Evolutionary conservation across 1,140 invertebrate species (phyloP).

Genomic region (Notospermus geniculatus): DNA sequence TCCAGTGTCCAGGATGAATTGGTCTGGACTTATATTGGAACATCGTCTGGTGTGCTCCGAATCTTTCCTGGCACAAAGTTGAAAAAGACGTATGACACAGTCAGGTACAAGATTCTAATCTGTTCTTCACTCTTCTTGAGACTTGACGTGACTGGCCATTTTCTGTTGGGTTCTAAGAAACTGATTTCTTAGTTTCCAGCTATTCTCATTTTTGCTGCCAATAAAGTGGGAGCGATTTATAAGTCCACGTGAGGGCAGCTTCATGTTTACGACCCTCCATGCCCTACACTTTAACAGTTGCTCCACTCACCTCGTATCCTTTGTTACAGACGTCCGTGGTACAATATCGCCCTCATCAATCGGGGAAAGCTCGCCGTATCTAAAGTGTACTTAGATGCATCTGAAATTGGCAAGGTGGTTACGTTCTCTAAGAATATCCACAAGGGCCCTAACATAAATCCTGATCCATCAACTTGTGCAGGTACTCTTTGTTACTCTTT

Average conservation of each 20-base stretch:
- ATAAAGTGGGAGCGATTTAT: too few relatives aligned
- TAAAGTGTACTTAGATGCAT: background rate
- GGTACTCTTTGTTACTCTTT: background rate
- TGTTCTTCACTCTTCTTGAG: too few relatives aligned
- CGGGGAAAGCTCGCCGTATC: background rate
- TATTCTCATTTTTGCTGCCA: too few relatives aligned
- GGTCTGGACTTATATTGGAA: constrained; percentile 34
- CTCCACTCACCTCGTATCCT: too few relatives aligned
- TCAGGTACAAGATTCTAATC: too few relatives aligned
- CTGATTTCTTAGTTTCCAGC: too few relatives aligned
- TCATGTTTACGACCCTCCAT: too few relatives aligned
- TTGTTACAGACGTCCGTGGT: constrained; percentile 5
- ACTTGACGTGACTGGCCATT: too few relatives aligned
- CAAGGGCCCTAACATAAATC: background rate
- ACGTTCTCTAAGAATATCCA: constrained; percentile 6
- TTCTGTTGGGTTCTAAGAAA: too few relatives aligned
- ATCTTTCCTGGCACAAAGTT: constrained; percentile 31
- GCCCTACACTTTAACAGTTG: too few relatives aligned
- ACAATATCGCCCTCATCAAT: background rate
- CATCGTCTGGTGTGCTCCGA: constrained; percentile 28
- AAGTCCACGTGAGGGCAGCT: too few relatives aligned
- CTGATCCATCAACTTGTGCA: constrained; percentile 3
- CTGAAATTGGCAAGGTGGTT: background rate
- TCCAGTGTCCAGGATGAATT: constrained; percentile 24
- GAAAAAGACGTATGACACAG: constrained; percentile 23